Conservation (phyloP, 1,140 invertebrate species). For the Vanessa tameamea region DNA sequence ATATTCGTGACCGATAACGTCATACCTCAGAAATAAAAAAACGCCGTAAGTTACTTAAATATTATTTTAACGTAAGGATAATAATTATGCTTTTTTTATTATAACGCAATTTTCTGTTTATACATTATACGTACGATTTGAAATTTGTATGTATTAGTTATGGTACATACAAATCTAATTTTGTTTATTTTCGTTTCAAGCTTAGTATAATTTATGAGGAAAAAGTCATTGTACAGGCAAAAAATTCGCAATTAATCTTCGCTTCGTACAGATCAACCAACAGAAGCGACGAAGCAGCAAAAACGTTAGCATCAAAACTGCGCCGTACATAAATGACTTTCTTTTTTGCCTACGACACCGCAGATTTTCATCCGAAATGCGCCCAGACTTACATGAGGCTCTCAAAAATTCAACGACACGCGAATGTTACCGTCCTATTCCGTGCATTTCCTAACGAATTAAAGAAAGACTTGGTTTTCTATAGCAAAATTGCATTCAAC, state of each 20-base stretch:
- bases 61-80: too few species aligned
- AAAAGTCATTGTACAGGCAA: not conserved
- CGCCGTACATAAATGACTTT: conserved; percentile 51
- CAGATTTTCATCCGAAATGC: conserved; percentile 64
- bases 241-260: conserved; percentile 9
- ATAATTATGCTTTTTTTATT: too few species aligned
- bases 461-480: conserved; percentile 32
- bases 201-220: not conserved
- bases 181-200: too few species aligned
- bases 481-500: conserved; percentile 20
- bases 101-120: too few species aligned
- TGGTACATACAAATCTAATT: too few species aligned
- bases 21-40: too few species aligned
- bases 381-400: conserved; percentile 54
- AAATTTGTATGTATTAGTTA: too few species aligned
- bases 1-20: too few species aligned
- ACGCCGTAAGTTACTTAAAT: too few species aligned
- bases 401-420: conserved; percentile 67
- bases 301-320: conserved; percentile 32
- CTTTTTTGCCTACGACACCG: conserved; percentile 56
- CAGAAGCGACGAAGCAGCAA: conserved; percentile 30
- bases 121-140: too few species aligned
- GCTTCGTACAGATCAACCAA: conserved; percentile 15
- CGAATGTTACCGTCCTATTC: conserved; percentile 48
- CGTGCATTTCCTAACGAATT: conserved; percentile 34